Percentiles rank a stretch among this genome's conserved stretches.
Evolutionary conservation across 2,113 vertebrate species (phyloP).

Genomic region (Chaenogobius annularis): DNA sequence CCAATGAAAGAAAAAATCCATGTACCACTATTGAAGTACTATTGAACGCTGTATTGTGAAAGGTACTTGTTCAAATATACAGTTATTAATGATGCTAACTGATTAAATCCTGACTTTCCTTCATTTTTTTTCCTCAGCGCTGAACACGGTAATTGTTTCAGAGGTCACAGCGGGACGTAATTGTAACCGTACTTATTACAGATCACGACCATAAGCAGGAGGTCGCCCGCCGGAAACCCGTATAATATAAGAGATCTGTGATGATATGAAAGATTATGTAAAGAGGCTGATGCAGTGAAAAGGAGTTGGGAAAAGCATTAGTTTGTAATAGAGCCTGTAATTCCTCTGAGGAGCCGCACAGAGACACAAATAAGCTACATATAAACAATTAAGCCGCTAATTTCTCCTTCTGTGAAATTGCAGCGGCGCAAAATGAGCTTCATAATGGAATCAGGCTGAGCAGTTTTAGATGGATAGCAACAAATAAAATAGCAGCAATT

Average conservation of each 20-base stretch:
- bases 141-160: conserved; percentile 5
- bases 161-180: not conserved
- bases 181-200: conserved; percentile 2
- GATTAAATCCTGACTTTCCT: conserved; percentile 4
- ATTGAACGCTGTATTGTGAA: not conserved
- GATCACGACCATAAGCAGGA: not conserved
- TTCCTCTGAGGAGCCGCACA: conserved; percentile 39
- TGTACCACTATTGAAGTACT: not conserved
- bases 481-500: not conserved
- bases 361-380: conserved; percentile 50
- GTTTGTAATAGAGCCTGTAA: conserved; percentile 29
- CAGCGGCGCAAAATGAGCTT: not conserved
- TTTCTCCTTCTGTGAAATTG: conserved; percentile 41
- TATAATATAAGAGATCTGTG: not conserved
- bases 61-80: not conserved
- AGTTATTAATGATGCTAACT: not conserved
- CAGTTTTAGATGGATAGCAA: not conserved
- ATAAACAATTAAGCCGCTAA: conserved; percentile 63
- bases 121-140: not conserved
- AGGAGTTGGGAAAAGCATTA: conserved; percentile 14
- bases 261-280: not conserved
- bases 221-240: not conserved
- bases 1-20: too few relatives aligned
- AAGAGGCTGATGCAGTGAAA: not conserved
- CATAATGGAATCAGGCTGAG: conserved; percentile 1